These are phyloP conservation scores for Scolanthus callimorphus DNA, from an alignment of 92 coral and sea anemone genomes.

Conservation along the genomic window DNA sequence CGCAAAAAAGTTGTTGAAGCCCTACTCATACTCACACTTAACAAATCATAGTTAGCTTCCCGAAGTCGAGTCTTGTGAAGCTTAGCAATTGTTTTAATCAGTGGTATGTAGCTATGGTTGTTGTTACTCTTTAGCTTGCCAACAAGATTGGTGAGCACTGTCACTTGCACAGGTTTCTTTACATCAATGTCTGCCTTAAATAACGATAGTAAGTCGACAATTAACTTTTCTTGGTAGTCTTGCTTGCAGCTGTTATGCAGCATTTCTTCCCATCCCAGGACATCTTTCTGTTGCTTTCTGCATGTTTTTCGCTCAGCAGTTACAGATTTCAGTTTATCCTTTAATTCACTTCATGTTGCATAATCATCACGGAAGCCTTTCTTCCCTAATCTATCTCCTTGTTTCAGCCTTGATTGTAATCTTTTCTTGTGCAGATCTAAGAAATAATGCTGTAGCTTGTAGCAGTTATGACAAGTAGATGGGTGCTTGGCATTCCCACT, in stretches of 20 bases:
- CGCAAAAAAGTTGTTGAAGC: too few species aligned
- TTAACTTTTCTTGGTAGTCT: constrained; percentile 16
- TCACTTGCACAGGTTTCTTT: neutral
- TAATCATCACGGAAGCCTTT: too few species aligned
- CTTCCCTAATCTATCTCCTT: constrained; percentile 2
- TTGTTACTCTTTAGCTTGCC: neutral
- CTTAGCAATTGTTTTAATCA: constrained; percentile 4
- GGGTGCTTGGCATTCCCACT: constrained; percentile 13
- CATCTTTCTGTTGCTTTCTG: too few species aligned
- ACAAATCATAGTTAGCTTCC: too few species aligned
- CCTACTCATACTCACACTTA: too few species aligned
- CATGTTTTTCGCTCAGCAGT: too few species aligned
- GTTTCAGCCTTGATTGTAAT: neutral
- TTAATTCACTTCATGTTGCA: too few species aligned
- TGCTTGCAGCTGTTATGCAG: too few species aligned
- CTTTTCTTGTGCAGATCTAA: constrained; percentile 12
- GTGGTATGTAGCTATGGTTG: neutral
- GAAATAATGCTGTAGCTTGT: constrained; percentile 10
- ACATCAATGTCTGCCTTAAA: constrained; percentile 7
- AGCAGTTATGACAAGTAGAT: constrained; percentile 16
- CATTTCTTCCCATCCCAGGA: too few species aligned
- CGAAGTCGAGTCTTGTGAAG: constrained; percentile 5
- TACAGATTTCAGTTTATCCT: too few species aligned
- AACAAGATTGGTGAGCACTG: constrained; percentile 5
- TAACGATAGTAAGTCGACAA: constrained; percentile 4